Percentiles rank a stretch among this genome's conserved stretches.
These are phyloP conservation scores for Agriopis marginaria DNA, from an alignment of 2,888 invertebrate genomes.

Conservation along the genomic window DNA sequence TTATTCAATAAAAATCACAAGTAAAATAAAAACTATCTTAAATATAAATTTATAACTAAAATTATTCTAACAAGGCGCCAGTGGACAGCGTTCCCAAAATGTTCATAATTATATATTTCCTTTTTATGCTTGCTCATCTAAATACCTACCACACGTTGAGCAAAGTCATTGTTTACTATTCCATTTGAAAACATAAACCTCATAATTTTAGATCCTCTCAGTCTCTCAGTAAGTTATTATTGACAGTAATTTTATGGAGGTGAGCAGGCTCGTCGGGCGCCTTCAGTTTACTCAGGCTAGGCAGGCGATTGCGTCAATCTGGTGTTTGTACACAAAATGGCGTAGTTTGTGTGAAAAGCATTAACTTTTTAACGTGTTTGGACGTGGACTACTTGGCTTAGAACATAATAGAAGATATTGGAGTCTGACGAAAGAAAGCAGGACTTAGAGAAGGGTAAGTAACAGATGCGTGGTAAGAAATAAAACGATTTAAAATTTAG, in stretches of 20 bases:
- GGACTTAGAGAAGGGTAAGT: neutral
- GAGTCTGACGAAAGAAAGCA: neutral
- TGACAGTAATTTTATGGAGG: conserved; percentile 10
- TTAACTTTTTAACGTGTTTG: conserved; percentile 13
- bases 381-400: neutral
- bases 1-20: no score
- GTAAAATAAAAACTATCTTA: no score
- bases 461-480: no score
- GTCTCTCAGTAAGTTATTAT: conserved; percentile 2
- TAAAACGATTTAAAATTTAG: no score
- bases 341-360: conserved; percentile 15
- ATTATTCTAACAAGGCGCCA: no score
- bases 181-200: neutral
- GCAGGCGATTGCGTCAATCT: conserved; percentile 23
- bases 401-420: neutral
- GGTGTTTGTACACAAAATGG: conserved; percentile 16
- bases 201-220: neutral
- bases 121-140: neutral
- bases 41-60: no score
- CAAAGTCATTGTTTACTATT: neutral
- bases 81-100: no score
- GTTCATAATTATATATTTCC: no score
- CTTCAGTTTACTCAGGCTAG: conserved; percentile 18
- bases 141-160: neutral
- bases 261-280: conserved; percentile 2